phyloP scores from a whole-genome alignment of 2,113 vertebrate species.

The Odocoileus hemionus region DNA sequence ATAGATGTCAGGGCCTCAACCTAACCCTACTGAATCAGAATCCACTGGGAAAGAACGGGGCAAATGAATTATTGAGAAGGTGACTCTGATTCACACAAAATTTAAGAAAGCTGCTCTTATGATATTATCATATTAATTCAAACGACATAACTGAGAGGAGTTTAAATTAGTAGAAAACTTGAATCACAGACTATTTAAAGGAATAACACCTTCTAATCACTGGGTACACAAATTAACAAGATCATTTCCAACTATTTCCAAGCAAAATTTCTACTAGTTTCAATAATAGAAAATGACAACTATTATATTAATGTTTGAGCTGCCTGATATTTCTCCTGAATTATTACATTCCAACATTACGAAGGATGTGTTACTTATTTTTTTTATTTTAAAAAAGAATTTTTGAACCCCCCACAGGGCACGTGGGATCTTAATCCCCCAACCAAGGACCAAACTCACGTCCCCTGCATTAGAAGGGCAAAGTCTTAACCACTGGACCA shows the following conservation, averaged over 20 bases:
- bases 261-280: neutral
- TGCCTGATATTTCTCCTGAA: neutral
- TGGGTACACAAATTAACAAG: neutral
- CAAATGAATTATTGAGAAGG: neutral
- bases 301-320: neutral
- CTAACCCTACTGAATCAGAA: neutral
- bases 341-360: neutral
- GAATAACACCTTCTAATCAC: neutral
- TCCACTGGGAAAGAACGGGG: neutral
- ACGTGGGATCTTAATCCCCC: neutral
- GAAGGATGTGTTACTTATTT: neutral
- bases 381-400: accelerated
- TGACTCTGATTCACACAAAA: neutral
- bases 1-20: neutral
- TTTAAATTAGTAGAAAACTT: neutral
- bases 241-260: neutral
- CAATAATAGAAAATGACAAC: neutral
- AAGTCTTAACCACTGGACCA: neutral
- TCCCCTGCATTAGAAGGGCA: neutral
- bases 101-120: neutral
- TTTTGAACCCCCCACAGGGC: neutral
- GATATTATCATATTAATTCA: neutral
- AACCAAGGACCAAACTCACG: neutral
- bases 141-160: neutral
- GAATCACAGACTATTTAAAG: neutral